Conservation (phyloP, 2,888 invertebrate genomes). For the Cephus pulcher region DNA sequence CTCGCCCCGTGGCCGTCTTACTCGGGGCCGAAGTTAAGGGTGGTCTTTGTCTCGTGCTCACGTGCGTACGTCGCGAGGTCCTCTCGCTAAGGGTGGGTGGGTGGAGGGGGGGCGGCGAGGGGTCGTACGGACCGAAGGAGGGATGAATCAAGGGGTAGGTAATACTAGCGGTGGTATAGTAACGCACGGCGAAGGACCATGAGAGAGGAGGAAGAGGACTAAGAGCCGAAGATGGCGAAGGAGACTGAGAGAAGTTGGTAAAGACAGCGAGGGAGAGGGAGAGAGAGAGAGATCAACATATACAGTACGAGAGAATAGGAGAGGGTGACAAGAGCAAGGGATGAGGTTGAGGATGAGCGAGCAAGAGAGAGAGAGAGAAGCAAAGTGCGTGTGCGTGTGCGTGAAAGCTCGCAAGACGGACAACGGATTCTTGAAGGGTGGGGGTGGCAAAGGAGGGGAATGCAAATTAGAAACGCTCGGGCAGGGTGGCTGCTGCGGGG, state of each 20-base stretch:
- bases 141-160: constrained; percentile 9
- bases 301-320: neutral
- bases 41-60: constrained; percentile 49
- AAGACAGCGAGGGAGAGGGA: constrained; percentile 2
- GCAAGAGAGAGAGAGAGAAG: neutral
- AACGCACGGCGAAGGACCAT: constrained; percentile 11
- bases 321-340: neutral
- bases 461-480: constrained; percentile 66
- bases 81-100: constrained; percentile 18
- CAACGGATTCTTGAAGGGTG: constrained; percentile 50
- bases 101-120: neutral
- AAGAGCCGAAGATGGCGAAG: constrained; percentile 6
- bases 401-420: constrained; percentile 59
- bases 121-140: neutral
- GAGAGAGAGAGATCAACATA: neutral
- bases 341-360: neutral
- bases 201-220: constrained; percentile 14
- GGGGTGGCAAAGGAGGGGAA: constrained; percentile 62
- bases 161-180: constrained; percentile 9
- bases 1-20: constrained; percentile 24
- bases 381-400: constrained; percentile 40
- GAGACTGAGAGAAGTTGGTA: constrained; percentile 3
- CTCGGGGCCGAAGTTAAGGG: constrained; percentile 43
- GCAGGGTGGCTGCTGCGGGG: constrained; percentile 46
- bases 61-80: constrained; percentile 1